phyloP scores from a whole-genome alignment of 2,113 vertebrate species.

The Cichladusa arquata region DNA sequence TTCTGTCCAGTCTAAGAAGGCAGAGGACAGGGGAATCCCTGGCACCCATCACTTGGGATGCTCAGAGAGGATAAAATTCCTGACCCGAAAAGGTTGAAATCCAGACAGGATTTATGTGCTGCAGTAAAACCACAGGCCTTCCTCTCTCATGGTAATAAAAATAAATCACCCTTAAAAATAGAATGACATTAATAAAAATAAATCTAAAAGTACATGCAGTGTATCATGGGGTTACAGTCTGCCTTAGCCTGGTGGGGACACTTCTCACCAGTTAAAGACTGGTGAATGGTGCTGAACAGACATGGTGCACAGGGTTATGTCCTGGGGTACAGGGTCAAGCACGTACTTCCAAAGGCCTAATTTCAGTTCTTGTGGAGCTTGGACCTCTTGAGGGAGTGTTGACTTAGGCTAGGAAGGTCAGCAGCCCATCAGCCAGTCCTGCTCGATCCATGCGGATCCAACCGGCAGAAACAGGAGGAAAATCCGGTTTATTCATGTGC shows the following conservation, averaged over 20 bases:
- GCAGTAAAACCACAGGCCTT: slow-evolving; percentile 17
- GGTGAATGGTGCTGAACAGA: not conserved
- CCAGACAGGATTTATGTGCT: slow-evolving; percentile 20
- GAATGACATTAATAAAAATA: slow-evolving; percentile 59
- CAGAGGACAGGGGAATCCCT: not conserved
- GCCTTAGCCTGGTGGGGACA: not conserved
- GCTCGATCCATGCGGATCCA: rapidly evolving
- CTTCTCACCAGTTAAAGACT: not conserved
- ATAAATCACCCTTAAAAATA: slow-evolving; percentile 64
- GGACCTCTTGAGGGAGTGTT: not conserved
- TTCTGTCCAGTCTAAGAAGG: rapidly evolving
- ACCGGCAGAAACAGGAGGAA: not conserved
- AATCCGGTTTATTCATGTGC: not conserved
- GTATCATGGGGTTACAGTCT: not conserved
- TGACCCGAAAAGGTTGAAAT: slow-evolving; percentile 52
- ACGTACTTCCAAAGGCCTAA: not conserved
- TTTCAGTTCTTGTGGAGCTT: not conserved
- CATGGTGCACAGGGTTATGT: not conserved
- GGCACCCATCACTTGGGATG: not conserved
- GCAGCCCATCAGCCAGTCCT: not conserved
- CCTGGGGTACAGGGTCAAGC: not conserved
- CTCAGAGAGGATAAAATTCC: slow-evolving; percentile 36
- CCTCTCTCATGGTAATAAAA: slow-evolving; percentile 40
- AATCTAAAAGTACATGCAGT: slow-evolving; percentile 29
- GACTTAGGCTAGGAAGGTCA: not conserved